Conservation (phyloP, 2,888 invertebrate species). For the Graphium colonna region DNA sequence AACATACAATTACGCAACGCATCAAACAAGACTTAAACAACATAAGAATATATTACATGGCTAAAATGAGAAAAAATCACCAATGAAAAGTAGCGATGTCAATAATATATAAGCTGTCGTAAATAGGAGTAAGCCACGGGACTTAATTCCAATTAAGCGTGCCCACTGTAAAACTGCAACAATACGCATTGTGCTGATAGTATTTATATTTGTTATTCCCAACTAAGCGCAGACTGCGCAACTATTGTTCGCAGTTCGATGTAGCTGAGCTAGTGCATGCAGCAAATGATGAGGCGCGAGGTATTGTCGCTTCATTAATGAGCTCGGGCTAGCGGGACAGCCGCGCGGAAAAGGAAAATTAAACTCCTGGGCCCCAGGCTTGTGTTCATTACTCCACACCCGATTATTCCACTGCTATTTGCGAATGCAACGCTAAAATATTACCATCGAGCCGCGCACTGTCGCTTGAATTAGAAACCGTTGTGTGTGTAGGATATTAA, state of each 20-base stretch:
- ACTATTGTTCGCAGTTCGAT: slow-evolving; percentile 36
- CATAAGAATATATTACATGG: too few relatives aligned
- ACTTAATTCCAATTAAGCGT: background rate
- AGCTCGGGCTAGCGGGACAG: slow-evolving; percentile 60
- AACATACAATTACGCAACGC: too few relatives aligned
- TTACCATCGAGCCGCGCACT: slow-evolving; percentile 29
- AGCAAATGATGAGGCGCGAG: slow-evolving; percentile 68
- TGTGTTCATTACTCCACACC: slow-evolving; percentile 71
- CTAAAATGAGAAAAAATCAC: too few relatives aligned
- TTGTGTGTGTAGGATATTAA: slow-evolving; percentile 12
- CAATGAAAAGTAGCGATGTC: too few relatives aligned
- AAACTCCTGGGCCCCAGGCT: slow-evolving; percentile 75
- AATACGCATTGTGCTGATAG: slow-evolving; percentile 14
- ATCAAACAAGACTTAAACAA: too few relatives aligned
- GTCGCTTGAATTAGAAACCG: slow-evolving; percentile 20
- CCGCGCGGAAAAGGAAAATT: slow-evolving; percentile 78
- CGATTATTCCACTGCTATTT: slow-evolving; percentile 62
- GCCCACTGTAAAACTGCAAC: slow-evolving; percentile 1
- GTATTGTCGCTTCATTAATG: slow-evolving; percentile 73
- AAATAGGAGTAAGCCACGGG: background rate
- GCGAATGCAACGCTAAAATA: slow-evolving; percentile 57
- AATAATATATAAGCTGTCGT: too few relatives aligned
- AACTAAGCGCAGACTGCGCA: slow-evolving; percentile 27
- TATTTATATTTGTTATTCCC: slow-evolving; percentile 17
- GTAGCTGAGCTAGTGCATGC: slow-evolving; percentile 21